Conservation (phyloP, 2,797 vertebrate species). For the Pseudochromis fuscus region DNA sequence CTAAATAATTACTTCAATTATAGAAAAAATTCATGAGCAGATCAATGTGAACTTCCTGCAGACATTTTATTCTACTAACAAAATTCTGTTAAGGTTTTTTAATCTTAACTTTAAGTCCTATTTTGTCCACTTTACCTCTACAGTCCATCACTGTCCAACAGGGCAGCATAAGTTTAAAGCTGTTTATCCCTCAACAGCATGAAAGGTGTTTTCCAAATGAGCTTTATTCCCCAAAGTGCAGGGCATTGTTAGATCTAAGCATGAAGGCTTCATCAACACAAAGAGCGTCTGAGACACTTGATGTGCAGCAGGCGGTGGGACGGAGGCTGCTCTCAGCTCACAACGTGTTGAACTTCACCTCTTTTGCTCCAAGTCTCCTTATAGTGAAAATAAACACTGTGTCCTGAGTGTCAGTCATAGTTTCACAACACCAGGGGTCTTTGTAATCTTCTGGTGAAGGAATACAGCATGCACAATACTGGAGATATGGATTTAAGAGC, state of each 20-base stretch:
- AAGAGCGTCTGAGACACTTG: conserved; percentile 42
- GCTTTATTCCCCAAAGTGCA: conserved; percentile 23
- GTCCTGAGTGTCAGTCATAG: too few relatives aligned
- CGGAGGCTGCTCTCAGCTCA: not conserved
- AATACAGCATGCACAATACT: not conserved
- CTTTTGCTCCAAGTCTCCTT: too few relatives aligned
- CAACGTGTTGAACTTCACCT: conserved; percentile 34
- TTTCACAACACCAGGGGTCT: too few relatives aligned
- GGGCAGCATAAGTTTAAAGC: conserved; percentile 20
- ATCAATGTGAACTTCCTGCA: too few relatives aligned
- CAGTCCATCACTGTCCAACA: not conserved
- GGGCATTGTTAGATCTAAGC: conserved; percentile 44
- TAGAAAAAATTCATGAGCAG: too few relatives aligned
- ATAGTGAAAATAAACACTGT: too few relatives aligned
- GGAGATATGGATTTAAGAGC: too few relatives aligned
- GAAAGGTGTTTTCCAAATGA: conserved; percentile 49
- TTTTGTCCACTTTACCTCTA: conserved; percentile 16
- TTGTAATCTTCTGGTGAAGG: too few relatives aligned
- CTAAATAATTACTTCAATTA: too few relatives aligned
- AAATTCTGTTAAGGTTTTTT: too few relatives aligned
- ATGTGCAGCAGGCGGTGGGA: conserved; percentile 3
- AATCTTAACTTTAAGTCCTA: not conserved
- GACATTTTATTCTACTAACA: too few relatives aligned
- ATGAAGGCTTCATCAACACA: conserved; percentile 50
- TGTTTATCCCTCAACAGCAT: conserved; percentile 63